phyloP scores from a whole-genome alignment of 2,888 invertebrate species.

The Agrochola circellaris region DNA sequence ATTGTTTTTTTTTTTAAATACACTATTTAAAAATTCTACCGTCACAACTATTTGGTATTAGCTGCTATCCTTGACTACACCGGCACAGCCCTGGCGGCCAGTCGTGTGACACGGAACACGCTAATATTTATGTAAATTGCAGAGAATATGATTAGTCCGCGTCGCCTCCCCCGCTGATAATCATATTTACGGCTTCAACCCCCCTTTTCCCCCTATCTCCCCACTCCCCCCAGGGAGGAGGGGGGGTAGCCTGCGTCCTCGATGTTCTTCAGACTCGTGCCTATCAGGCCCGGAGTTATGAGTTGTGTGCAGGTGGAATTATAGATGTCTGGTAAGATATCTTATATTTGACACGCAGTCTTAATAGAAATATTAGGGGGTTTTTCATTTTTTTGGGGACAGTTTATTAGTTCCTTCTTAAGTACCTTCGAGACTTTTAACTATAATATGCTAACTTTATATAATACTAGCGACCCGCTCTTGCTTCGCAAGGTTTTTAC shows the following conservation, averaged over 20 bases:
- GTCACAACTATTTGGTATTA: constrained; percentile 3
- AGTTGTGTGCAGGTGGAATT: constrained; percentile 57
- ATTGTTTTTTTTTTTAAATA: background rate
- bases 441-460: no score
- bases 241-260: constrained; percentile 66
- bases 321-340: constrained; percentile 55
- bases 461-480: no score
- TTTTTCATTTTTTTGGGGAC: background rate
- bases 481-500: no score
- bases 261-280: constrained; percentile 70
- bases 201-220: constrained; percentile 60
- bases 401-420: background rate
- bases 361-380: constrained; percentile 38
- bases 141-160: constrained; percentile 90
- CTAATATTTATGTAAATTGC: constrained; percentile 91
- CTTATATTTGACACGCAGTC: constrained; percentile 37
- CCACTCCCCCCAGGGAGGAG: constrained; percentile 44
- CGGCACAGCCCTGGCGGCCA: constrained; percentile 65
- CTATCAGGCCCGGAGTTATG: constrained; percentile 64
- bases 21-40: background rate
- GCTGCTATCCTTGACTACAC: constrained; percentile 21
- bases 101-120: constrained; percentile 89
- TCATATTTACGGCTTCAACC: constrained; percentile 88
- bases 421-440: background rate
- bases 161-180: constrained; percentile 90